Percentiles rank a stretch among this genome's conserved stretches.
Conservation (phyloP, 2,888 invertebrate genomes). For the Noctua comes region DNA sequence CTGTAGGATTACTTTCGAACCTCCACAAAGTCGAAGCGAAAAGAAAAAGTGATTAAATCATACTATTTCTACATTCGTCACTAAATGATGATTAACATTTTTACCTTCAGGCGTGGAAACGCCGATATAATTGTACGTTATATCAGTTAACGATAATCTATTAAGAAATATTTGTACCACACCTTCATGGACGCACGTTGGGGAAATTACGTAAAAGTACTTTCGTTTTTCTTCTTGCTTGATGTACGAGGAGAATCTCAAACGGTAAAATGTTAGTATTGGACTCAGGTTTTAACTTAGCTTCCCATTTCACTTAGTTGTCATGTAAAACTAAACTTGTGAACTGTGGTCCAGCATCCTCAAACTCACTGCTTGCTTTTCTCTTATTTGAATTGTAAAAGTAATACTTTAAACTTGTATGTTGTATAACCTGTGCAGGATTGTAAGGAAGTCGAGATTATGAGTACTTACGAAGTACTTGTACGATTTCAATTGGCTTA, state of each 20-base stretch:
- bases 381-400: conserved; percentile 51
- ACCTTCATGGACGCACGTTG: conserved; percentile 8
- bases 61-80: conserved; percentile 26
- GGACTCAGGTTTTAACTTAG: conserved; percentile 7
- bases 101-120: conserved; percentile 30
- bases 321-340: conserved; percentile 49
- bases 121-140: conserved; percentile 36
- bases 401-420: conserved; percentile 9
- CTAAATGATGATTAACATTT: conserved; percentile 11
- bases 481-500: conserved; percentile 34
- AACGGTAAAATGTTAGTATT: conserved; percentile 30
- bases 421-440: conserved; percentile 9
- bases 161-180: conserved; percentile 24
- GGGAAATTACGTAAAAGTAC: conserved; percentile 46
- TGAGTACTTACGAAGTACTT: conserved; percentile 13
- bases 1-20: not conserved
- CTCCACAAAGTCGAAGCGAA: not conserved
- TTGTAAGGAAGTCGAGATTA: conserved; percentile 27
- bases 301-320: conserved; percentile 49
- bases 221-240: conserved; percentile 49
- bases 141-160: conserved; percentile 39
- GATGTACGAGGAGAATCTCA: conserved; percentile 36
- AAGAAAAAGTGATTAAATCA: not conserved
- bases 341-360: conserved; percentile 40
- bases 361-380: conserved; percentile 25